phyloP scores from a whole-genome alignment of 2,113 vertebrate species.

The Heptranchias perlo region DNA sequence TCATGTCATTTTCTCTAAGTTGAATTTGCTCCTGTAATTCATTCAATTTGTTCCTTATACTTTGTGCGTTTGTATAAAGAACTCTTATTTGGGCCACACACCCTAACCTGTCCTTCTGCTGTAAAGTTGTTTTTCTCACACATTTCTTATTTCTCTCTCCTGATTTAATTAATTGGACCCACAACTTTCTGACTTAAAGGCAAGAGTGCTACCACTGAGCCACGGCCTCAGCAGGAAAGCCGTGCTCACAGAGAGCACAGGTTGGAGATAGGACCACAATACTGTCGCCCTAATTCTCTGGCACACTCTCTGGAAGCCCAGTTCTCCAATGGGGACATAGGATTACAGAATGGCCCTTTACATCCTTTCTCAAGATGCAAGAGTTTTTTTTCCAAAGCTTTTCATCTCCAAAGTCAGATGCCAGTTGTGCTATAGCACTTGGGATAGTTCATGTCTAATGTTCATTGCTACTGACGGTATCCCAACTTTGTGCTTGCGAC shows the following conservation, averaged over 20 bases:
- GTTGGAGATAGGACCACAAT: neutral
- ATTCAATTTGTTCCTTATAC: no score
- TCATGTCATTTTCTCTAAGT: no score
- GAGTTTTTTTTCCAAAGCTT: neutral
- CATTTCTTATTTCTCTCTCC: no score
- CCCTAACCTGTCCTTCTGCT: no score
- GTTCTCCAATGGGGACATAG: neutral
- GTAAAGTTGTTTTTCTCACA: no score
- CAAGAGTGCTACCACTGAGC: no score
- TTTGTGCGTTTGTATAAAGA: no score
- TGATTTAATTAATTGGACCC: no score
- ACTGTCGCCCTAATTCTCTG: neutral
- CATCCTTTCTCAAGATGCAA: neutral
- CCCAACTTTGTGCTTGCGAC: neutral
- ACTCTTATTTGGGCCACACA: no score
- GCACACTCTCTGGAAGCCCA: neutral
- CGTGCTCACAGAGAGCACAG: neutral
- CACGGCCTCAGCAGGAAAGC: neutral
- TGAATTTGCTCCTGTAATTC: no score
- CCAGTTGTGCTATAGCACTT: neutral
- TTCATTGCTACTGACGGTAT: neutral
- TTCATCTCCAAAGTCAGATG: neutral
- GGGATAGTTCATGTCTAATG: neutral
- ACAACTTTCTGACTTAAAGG: no score
- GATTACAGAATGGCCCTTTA: neutral